Evolutionary conservation across 2,888 invertebrate genomes (phyloP).

Genomic region (Leptopilina drosophilae): DNA sequence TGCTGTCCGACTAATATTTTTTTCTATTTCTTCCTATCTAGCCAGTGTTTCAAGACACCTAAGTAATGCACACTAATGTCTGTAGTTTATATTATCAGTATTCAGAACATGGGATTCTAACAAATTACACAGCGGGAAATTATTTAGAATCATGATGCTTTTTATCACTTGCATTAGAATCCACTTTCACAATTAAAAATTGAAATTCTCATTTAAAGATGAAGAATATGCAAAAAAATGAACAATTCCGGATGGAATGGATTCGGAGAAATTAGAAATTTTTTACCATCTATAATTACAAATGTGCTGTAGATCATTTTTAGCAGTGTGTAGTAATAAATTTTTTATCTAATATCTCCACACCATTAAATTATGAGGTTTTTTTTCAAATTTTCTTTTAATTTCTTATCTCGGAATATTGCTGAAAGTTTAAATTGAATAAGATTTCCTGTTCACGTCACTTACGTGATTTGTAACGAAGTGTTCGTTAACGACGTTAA

Average conservation of each 20-base stretch:
- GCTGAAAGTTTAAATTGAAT: no score
- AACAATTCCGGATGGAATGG: no score
- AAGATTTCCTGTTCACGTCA: no score
- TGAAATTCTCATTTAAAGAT: neutral
- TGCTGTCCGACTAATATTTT: constrained; percentile 42
- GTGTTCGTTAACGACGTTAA: no score
- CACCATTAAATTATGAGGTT: no score
- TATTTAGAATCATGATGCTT: neutral
- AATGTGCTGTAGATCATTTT: no score
- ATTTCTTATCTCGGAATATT: no score
- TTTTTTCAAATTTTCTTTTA: no score
- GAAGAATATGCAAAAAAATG: neutral
- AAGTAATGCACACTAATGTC: constrained; percentile 24
- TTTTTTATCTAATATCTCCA: neutral
- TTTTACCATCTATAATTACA: neutral
- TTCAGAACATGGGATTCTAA: neutral
- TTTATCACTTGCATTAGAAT: neutral
- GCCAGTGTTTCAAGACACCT: constrained; percentile 1
- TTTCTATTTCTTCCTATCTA: neutral
- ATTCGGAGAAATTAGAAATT: neutral
- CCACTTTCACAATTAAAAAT: neutral
- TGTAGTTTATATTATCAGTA: constrained; percentile 5
- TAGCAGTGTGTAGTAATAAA: no score
- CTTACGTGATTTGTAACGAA: no score
- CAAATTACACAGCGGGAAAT: constrained; percentile 27